A percentile compares a stretch with the other conserved stretches of the same genome.
phyloP scores from a whole-genome alignment of 2,113 vertebrate species.

The Paratilapia polleni region DNA sequence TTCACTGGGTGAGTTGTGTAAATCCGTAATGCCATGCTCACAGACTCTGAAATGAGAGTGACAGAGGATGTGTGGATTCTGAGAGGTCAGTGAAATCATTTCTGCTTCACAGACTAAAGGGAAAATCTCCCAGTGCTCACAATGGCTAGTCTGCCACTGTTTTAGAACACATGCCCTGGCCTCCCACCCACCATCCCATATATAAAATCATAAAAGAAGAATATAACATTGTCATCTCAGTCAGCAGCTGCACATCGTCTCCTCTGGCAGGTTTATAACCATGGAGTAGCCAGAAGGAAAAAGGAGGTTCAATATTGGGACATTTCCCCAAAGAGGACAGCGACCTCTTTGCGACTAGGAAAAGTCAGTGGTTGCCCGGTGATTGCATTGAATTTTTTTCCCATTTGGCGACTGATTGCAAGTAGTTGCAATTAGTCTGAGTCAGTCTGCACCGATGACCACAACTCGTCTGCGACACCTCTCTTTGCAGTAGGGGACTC shows the following conservation, averaged over 20 bases:
- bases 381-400: neutral
- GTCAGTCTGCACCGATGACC: neutral
- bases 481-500: neutral
- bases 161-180: too few relatives aligned
- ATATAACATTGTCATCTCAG: neutral
- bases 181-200: too few relatives aligned
- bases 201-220: neutral
- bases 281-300: neutral
- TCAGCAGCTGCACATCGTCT: neutral
- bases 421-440: neutral
- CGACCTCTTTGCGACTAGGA: neutral
- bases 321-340: neutral
- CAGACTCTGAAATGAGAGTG: too few relatives aligned
- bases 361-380: neutral
- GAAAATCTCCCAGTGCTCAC: too few relatives aligned
- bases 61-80: too few relatives aligned
- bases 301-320: neutral
- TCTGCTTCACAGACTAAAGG: too few relatives aligned
- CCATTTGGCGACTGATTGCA: neutral
- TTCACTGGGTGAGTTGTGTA: too few relatives aligned
- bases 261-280: too few relatives aligned
- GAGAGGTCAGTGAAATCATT: too few relatives aligned
- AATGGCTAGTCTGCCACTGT: too few relatives aligned
- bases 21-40: too few relatives aligned
- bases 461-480: fast-evolving